Conservation (phyloP, 2,797 vertebrate species). For the Ptychadena robeensis region DNA sequence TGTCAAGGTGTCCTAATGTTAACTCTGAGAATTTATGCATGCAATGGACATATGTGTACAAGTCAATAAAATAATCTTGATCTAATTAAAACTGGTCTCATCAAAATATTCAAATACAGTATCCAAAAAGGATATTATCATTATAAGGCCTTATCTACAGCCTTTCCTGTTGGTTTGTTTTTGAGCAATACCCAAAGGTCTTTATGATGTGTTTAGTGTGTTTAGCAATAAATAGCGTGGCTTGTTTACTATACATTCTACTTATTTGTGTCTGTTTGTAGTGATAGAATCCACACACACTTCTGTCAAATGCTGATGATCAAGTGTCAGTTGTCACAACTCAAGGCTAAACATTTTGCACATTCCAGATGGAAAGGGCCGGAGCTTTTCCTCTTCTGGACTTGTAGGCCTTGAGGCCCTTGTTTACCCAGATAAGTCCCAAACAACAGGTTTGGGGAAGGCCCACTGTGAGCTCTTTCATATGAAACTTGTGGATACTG, state of each 20-base stretch:
- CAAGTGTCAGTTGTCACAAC: slow-evolving; percentile 55
- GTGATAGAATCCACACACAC: slow-evolving; percentile 58
- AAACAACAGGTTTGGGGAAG: slow-evolving; percentile 77
- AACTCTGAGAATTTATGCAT: neutral
- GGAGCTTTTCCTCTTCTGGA: slow-evolving; percentile 62
- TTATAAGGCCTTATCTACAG: slow-evolving; percentile 1
- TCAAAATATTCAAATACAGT: neutral
- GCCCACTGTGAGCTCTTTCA: slow-evolving; percentile 76
- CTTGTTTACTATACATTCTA: slow-evolving; percentile 49
- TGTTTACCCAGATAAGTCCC: slow-evolving; percentile 86
- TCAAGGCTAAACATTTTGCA: slow-evolving; percentile 58
- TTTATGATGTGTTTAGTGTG: slow-evolving; percentile 28
- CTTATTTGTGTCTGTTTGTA: slow-evolving; percentile 53
- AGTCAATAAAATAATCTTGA: neutral
- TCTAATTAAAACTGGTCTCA: neutral
- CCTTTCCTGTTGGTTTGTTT: slow-evolving; percentile 17
- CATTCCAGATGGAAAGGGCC: slow-evolving; percentile 63
- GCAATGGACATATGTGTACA: neutral
- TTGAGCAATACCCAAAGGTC: slow-evolving; percentile 13
- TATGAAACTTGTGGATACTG: slow-evolving; percentile 73
- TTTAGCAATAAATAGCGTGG: slow-evolving; percentile 38
- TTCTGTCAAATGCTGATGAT: slow-evolving; percentile 45
- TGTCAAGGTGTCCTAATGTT: too few species aligned
- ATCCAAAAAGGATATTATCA: neutral
- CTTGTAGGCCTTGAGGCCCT: slow-evolving; percentile 67